Evolutionary conservation across 1,140 invertebrate genomes (phyloP), one percentile per base, ranked within the genome.

Genomic region (Lysiphlebus fabarum): DNA sequence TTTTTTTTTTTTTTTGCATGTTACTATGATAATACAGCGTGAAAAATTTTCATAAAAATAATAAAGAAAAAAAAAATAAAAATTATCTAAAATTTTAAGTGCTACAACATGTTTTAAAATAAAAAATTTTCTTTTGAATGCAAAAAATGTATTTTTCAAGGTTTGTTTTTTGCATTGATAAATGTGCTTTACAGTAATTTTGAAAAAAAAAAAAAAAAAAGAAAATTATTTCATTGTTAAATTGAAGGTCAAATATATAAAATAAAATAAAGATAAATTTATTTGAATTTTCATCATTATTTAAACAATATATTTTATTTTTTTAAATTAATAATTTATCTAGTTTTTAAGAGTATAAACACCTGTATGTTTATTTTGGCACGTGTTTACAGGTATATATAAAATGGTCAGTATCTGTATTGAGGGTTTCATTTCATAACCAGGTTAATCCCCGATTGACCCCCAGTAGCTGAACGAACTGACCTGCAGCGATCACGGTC

Each of bases 361-460:
- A 49, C 51, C 53, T 60, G 44, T 41, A 14, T n/a, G n/a, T 11
- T 43, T 11, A 45, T 14, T 9, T 26, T 1, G 33, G 42, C 50
- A 34, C 8, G 6, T 53, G 40, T 51, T n/a, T n/a, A n/a, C n/a
- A n/a, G n/a, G 45, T 44, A 7, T 50, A 26, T n/a, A n/a, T n/a
- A n/a, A n/a, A 2, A 17, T 37, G 62, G 63, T 68, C 65, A 70
- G 54, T 69, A 71, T 61, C 65, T 59, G 58, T 67, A 44, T 56
- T 43, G 45, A 59, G 62, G 62, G 59, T 61, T 26, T 26, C 42
- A 34, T n/a, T n/a, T 67, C 42, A 34, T 42, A 70, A 71, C 64
- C 69, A 74, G 71, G 71, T 74, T 73, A 74, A 74, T 74, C 68
- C 69, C 62, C 65, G 69, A 71, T 72, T 73, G 71, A 74, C 72